A percentile compares a stretch with the other conserved stretches of the same genome.
Evolutionary conservation across 2,888 invertebrate species (phyloP).

Genomic region (Drosophila mercatorum): DNA sequence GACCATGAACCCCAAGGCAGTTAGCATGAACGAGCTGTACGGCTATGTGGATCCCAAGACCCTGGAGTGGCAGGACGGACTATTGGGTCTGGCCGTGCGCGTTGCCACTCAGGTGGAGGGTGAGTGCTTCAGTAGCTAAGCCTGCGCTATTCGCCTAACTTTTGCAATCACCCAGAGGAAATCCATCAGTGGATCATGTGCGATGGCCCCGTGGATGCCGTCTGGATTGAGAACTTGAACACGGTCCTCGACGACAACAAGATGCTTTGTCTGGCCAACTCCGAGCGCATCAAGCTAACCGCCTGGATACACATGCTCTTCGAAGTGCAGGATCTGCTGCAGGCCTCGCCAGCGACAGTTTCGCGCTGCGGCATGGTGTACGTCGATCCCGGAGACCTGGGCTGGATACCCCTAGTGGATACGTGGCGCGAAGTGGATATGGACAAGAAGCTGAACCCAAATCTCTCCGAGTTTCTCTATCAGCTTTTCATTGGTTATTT

Average conservation of each 20-base stretch:
- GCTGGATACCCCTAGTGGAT: conserved; percentile 91
- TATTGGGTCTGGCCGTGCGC: conserved; percentile 87
- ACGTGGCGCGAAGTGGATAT: conserved; percentile 89
- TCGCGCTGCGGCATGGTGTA: conserved; percentile 95
- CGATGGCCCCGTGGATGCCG: conserved; percentile 96
- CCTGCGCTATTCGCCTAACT: conserved; percentile 41
- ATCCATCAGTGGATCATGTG: conserved; percentile 96
- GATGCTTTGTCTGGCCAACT: conserved; percentile 96
- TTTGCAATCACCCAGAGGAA: conserved; percentile 81
- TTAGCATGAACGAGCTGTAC: conserved; percentile 94
- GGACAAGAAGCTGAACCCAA: conserved; percentile 85
- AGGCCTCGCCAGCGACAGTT: conserved; percentile 96
- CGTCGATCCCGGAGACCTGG: conserved; percentile 92
- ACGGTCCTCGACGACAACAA: conserved; percentile 97
- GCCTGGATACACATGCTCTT: conserved; percentile 96
- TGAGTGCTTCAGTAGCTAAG: conserved; percentile 25
- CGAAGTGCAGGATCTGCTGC: conserved; percentile 93
- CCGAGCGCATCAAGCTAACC: conserved; percentile 94
- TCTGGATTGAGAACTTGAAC: conserved; percentile 98
- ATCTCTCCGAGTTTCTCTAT: conserved; percentile 88
- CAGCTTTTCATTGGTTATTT: conserved; percentile 89
- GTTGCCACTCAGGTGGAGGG: conserved; percentile 81
- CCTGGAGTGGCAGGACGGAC: conserved; percentile 95
- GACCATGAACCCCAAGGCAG: conserved; percentile 94
- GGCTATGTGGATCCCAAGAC: conserved; percentile 94